phyloP scores from a whole-genome alignment of 2,797 vertebrate species.

The Anas flavirostris region DNA sequence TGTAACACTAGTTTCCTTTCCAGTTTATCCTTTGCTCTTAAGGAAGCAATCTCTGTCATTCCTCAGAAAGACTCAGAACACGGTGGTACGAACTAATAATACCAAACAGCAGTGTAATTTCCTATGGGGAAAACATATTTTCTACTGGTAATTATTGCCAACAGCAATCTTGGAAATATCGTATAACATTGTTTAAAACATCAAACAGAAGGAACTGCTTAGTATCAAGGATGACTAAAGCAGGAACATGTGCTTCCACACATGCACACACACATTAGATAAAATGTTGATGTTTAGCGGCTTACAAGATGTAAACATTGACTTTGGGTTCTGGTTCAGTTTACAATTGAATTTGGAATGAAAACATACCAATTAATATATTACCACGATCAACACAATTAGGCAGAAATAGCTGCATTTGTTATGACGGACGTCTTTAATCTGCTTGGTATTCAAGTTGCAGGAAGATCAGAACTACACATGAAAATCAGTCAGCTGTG shows the following conservation, averaged over 20 bases:
- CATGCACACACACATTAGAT: constrained; percentile 49
- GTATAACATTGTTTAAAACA: constrained; percentile 68
- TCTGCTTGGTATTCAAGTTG: background rate
- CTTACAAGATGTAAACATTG: constrained; percentile 48
- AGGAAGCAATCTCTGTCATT: constrained; percentile 65
- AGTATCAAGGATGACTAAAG: constrained; percentile 61
- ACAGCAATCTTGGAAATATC: constrained; percentile 71
- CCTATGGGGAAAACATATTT: constrained; percentile 75
- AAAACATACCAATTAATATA: background rate
- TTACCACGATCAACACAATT: background rate
- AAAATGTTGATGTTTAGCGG: constrained; percentile 59
- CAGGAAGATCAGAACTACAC: background rate
- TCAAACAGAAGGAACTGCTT: constrained; percentile 75
- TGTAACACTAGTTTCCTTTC: constrained; percentile 45
- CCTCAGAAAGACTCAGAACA: constrained; percentile 59
- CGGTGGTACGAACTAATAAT: constrained; percentile 74
- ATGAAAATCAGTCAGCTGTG: background rate
- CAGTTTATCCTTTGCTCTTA: constrained; percentile 40
- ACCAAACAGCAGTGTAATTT: constrained; percentile 75
- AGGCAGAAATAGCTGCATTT: constrained; percentile 24
- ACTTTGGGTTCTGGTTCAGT: constrained; percentile 52
- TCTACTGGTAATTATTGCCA: constrained; percentile 66
- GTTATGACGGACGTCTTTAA: background rate
- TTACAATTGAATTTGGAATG: constrained; percentile 19
- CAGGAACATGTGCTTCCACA: constrained; percentile 57